phyloP scores from a whole-genome alignment of 2,888 invertebrate genomes.

The Drosophila quinaria region DNA sequence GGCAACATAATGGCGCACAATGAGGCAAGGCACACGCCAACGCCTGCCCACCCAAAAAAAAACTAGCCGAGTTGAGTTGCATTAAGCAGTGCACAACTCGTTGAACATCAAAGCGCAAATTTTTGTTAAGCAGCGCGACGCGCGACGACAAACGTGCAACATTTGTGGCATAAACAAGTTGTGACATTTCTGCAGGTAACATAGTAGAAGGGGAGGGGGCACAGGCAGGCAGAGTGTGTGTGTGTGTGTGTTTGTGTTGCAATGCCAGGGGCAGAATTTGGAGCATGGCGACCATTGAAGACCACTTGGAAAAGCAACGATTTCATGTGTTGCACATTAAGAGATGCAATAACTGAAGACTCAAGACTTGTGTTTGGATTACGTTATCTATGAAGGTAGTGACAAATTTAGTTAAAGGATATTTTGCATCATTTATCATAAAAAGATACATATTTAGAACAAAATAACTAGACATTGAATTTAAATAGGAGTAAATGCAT shows the following conservation, averaged over 20 bases:
- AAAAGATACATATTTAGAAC: no score
- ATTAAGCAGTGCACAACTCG: conserved; percentile 61
- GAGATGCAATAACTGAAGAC: no score
- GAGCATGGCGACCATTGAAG: conserved; percentile 10
- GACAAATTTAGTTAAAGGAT: no score
- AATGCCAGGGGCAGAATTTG: conserved; percentile 13
- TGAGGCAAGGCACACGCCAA: conserved; percentile 47
- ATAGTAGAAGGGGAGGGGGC: neutral
- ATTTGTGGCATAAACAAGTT: conserved; percentile 64
- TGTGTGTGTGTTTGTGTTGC: conserved; percentile 9
- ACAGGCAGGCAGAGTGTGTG: neutral
- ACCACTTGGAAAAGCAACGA: conserved; percentile 8
- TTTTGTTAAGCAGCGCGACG: conserved; percentile 13
- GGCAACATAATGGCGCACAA: conserved; percentile 4
- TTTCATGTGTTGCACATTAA: neutral
- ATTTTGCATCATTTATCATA: no score
- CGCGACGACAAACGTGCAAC: conserved; percentile 33
- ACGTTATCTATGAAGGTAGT: no score
- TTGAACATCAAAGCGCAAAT: conserved; percentile 70
- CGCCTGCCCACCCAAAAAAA: conserved; percentile 26
- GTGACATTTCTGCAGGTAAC: conserved; percentile 59
- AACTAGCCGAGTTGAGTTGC: conserved; percentile 24
- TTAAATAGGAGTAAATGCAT: neutral
- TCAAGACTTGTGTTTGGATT: no score
- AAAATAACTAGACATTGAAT: no score